Base-by-base conservation (phyloP, 2,888 invertebrate species). In the Helobdella robusta region DNA sequence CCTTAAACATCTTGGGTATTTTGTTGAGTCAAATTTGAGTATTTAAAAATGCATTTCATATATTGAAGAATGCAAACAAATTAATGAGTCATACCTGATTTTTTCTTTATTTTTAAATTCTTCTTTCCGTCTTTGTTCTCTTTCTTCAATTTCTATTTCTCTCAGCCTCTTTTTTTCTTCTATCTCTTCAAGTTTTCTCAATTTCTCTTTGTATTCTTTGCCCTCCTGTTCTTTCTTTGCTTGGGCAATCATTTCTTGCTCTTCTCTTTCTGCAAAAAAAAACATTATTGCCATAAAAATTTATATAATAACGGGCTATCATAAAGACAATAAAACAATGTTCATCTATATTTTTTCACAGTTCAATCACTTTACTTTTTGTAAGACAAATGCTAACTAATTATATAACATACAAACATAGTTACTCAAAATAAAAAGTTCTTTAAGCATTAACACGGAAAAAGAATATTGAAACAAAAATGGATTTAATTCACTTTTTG, bases 101-200 rank as follows among this genome's bases (percentile, higher is more conserved):
- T 3, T 36, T 25, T 44, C 48, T 25, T 36, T 18, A 46, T 25
- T 23, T 30, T 25, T 52, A 4, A 23, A 35, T 6, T 64, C 63
- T 2, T 67, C 59, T 23, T 30, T 48, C 48, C 20, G 5, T 25
- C 28, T 34, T n/a, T 5, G 15, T 25, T 59, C 50, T 15, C 65
- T 36, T n/a, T 66, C 65, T 64, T 78, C 78, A 23, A 78, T 75
- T 66, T 79, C 78, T 36, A 66, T 61, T 60, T 78, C 78, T n/a
- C 73, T 71, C 65, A 74, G 73, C 25, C 72, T 66, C 70, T 78
- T 76, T 67, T 74, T 77, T 18, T 70, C 74, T 15, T 75, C 75
- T 35, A 75, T 74, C 64, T 75, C 76, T 61, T 78, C 75, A 44
- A 77, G 70, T 66, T 75, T 75, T n/a, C 71, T 74, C 15, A 75